These are phyloP conservation scores for Boloria selene DNA, from an alignment of 2,888 invertebrate species.

Conservation along the genomic window DNA sequence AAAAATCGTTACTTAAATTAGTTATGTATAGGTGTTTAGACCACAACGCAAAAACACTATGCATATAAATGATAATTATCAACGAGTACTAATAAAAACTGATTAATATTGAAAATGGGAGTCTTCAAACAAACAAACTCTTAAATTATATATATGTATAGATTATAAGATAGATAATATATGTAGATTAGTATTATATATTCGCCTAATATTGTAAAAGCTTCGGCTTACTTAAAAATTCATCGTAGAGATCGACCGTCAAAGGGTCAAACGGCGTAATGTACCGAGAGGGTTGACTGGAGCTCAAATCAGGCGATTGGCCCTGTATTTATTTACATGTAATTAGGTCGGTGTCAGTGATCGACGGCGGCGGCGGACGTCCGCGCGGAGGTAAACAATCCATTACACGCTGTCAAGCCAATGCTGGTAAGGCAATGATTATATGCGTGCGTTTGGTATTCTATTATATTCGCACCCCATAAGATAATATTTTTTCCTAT, in stretches of 20 bases:
- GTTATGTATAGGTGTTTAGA: too few species aligned
- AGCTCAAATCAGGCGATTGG: slow-evolving; percentile 49
- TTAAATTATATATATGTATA: not conserved
- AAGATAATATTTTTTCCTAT: not conserved
- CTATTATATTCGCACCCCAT: not conserved
- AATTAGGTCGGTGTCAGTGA: slow-evolving; percentile 75
- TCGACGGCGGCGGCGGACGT: slow-evolving; percentile 67
- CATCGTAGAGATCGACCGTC: slow-evolving; percentile 25
- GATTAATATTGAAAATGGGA: too few species aligned
- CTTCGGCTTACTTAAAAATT: slow-evolving; percentile 33
- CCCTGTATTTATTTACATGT: slow-evolving; percentile 76
- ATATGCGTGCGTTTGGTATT: slow-evolving; percentile 7
- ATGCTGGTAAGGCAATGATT: slow-evolving; percentile 40
- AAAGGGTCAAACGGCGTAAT: slow-evolving; percentile 34
- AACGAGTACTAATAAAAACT: too few species aligned
- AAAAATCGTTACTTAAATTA: too few species aligned
- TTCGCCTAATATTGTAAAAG: not conserved
- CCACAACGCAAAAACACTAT: too few species aligned
- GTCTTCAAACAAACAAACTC: too few species aligned
- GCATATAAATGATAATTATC: too few species aligned
- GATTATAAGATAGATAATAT: not conserved
- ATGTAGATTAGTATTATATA: slow-evolving; percentile 2
- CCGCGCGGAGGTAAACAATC: slow-evolving; percentile 72
- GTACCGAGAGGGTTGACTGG: slow-evolving; percentile 49
- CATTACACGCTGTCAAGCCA: slow-evolving; percentile 68